Evolutionary conservation across 2,888 invertebrate genomes (phyloP).

Genomic region (Perizoma affinitatum): DNA sequence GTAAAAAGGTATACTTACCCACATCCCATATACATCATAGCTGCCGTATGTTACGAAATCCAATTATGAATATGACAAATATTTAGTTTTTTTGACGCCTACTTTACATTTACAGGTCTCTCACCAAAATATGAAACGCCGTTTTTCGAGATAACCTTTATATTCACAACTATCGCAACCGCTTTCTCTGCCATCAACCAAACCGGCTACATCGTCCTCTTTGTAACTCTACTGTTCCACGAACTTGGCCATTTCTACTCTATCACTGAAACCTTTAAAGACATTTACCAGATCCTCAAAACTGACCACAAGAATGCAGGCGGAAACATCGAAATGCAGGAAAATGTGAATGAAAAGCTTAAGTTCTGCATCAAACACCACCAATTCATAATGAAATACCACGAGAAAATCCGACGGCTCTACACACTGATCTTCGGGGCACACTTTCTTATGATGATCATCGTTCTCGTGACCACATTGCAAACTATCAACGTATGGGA

Average conservation of each 20-base stretch:
- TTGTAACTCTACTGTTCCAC: constrained; percentile 55
- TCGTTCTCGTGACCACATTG: constrained; percentile 60
- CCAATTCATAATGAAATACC: constrained; percentile 57
- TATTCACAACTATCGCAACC: constrained; percentile 51
- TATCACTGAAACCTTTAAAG: constrained; percentile 54
- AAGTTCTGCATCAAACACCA: constrained; percentile 60
- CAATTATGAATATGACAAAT: no score
- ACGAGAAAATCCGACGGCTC: constrained; percentile 50
- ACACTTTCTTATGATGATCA: constrained; percentile 62
- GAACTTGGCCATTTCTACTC: constrained; percentile 63
- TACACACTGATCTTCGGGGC: constrained; percentile 58
- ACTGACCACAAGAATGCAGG: background rate
- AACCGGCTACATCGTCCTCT: constrained; percentile 63
- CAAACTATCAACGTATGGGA: constrained; percentile 64
- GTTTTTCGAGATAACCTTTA: constrained; percentile 56
- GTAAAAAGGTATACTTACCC: no score
- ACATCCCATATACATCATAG: no score
- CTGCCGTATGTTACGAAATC: no score
- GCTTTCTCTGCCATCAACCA: constrained; percentile 63
- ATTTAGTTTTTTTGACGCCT: background rate
- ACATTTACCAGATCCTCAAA: constrained; percentile 42
- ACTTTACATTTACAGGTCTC: constrained; percentile 49
- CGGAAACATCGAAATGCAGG: constrained; percentile 16
- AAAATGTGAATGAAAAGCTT: constrained; percentile 45
- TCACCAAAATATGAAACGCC: constrained; percentile 59